These are phyloP conservation scores for Enteromius fasciolatus DNA, from an alignment of 2,797 vertebrate species.

Conservation along the genomic window DNA sequence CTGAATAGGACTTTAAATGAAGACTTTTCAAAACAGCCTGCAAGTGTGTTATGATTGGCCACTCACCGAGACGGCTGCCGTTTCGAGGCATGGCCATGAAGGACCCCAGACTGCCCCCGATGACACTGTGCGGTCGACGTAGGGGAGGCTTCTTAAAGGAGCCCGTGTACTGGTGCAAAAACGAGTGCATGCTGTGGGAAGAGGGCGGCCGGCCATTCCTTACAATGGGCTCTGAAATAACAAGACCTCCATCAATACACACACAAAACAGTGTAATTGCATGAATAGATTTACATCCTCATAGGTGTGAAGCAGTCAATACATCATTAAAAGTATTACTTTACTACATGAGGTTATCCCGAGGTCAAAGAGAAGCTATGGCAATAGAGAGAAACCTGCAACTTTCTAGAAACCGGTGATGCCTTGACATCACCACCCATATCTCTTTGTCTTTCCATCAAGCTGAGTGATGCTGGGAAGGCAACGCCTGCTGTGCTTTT, in stretches of 20 bases:
- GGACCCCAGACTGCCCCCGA: slow-evolving; percentile 93
- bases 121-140: slow-evolving; percentile 96
- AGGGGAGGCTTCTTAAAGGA: slow-evolving; percentile 98
- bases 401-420: background rate
- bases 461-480: background rate
- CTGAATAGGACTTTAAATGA: background rate
- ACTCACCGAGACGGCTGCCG: slow-evolving; percentile 94
- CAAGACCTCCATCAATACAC: slow-evolving; percentile 19
- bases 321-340: background rate
- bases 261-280: slow-evolving; percentile 10
- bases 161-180: slow-evolving; percentile 97
- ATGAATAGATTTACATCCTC: slow-evolving; percentile 9
- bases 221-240: slow-evolving; percentile 92
- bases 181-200: slow-evolving; percentile 99
- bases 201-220: slow-evolving; percentile 97
- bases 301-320: background rate
- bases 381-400: background rate
- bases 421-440: background rate
- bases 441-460: slow-evolving; percentile 12
- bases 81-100: slow-evolving; percentile 99
- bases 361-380: background rate
- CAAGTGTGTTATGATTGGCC: background rate
- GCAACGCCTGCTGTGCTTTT: slow-evolving; percentile 21
- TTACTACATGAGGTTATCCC: background rate
- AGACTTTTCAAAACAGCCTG: background rate